Percentiles rank a stretch among this genome's conserved stretches.
These are phyloP conservation scores for Cataglyphis rosenhaueri DNA, from an alignment of 2,888 invertebrate genomes.

Conservation along the genomic window DNA sequence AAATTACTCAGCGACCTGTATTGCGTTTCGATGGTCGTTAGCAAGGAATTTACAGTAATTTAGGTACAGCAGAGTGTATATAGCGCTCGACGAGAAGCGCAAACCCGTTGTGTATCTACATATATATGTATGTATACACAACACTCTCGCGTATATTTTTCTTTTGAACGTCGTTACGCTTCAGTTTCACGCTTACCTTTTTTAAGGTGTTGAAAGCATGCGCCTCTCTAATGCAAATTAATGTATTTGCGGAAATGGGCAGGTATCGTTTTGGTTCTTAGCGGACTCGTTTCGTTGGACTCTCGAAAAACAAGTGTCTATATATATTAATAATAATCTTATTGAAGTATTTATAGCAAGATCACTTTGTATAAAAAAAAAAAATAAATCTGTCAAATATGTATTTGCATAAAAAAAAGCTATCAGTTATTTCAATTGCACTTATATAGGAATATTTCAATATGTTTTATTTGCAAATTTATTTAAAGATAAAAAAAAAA, in stretches of 20 bases:
- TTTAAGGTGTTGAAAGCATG: background rate
- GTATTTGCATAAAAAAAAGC: background rate
- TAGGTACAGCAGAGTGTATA: constrained; percentile 35
- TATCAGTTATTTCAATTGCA: background rate
- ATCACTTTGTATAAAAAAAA: background rate
- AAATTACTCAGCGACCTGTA: constrained; percentile 64
- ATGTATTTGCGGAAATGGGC: constrained; percentile 20
- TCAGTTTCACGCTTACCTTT: constrained; percentile 26
- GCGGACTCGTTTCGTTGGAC: background rate
- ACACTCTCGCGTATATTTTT: constrained; percentile 25
- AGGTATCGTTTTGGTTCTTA: background rate
- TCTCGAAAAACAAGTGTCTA: background rate
- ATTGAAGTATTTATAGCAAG: background rate
- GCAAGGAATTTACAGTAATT: constrained; percentile 66
- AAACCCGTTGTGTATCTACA: background rate
- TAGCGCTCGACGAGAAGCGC: constrained; percentile 21
- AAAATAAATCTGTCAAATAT: background rate
- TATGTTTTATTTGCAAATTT: background rate
- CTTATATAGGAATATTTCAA: background rate
- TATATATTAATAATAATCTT: background rate
- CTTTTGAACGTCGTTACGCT: constrained; percentile 38
- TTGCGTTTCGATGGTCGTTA: constrained; percentile 64
- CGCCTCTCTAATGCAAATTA: constrained; percentile 35
- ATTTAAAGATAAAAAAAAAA: background rate
- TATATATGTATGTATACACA: background rate